Conservation (phyloP, 2,113 vertebrate species). For the Callaeas wilsoni region DNA sequence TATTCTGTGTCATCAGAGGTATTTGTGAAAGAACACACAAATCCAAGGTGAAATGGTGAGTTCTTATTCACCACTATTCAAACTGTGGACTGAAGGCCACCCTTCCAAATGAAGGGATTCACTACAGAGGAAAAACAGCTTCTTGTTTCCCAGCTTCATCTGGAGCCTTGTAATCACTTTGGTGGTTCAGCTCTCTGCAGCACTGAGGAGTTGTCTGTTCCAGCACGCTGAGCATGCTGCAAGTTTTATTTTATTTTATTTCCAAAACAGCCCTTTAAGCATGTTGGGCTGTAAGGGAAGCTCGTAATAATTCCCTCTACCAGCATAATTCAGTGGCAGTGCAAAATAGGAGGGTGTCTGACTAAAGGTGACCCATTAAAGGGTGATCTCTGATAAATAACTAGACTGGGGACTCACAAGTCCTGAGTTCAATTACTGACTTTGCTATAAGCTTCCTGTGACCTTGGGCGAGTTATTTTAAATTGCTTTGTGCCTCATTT, state of each 20-base stretch:
- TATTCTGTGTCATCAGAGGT: not conserved
- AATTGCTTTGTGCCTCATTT: slow-evolving; percentile 14
- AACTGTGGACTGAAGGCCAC: not conserved
- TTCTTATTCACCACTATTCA: not conserved
- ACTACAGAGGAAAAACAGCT: not conserved
- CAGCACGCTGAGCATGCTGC: not conserved
- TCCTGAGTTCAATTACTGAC: not conserved
- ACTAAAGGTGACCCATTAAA: not conserved
- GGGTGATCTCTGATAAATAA: not conserved
- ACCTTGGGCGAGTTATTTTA: not conserved
- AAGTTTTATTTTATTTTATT: slow-evolving; percentile 5
- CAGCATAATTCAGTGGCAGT: not conserved
- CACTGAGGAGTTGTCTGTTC: not conserved
- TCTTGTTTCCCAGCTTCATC: not conserved
- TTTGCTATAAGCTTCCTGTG: slow-evolving; percentile 23
- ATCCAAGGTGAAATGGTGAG: not conserved
- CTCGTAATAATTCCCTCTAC: not conserved
- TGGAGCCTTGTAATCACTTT: not conserved
- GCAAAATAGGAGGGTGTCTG: not conserved
- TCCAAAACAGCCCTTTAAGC: not conserved
- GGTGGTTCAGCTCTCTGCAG: not conserved
- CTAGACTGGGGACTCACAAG: not conserved
- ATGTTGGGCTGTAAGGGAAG: not conserved
- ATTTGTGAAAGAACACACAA: not conserved
- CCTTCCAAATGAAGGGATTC: not conserved